Evolutionary conservation across 2,888 invertebrate genomes (phyloP).

Genomic region (Rhingia campestris): DNA sequence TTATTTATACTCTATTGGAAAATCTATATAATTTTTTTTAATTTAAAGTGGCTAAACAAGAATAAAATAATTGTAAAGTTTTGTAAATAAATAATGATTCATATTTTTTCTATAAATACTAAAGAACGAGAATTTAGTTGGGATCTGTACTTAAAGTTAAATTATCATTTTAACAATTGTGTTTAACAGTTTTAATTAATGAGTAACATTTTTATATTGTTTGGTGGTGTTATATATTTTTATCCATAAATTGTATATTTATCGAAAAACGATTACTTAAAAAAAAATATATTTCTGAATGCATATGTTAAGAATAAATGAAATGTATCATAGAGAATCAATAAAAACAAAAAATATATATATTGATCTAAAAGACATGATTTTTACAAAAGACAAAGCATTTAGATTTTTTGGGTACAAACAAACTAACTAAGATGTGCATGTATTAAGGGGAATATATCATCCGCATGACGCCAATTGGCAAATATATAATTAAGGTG

Average conservation of each 20-base stretch:
- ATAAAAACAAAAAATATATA: conserved; percentile 22
- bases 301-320: conserved; percentile 4
- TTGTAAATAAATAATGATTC: conserved; percentile 51
- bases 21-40: conserved; percentile 4
- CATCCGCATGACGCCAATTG: conserved; percentile 26
- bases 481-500: not conserved
- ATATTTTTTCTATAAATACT: conserved; percentile 37
- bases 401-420: not conserved
- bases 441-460: not conserved
- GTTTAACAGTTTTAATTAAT: conserved; percentile 53
- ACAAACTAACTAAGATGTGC: conserved; percentile 3
- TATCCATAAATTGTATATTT: conserved; percentile 56
- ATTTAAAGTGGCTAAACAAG: not conserved
- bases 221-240: conserved; percentile 65
- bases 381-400: conserved; percentile 7
- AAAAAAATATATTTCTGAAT: conserved; percentile 9
- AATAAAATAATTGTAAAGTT: conserved; percentile 24
- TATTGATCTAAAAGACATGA: conserved; percentile 5
- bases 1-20: not conserved
- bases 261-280: conserved; percentile 32
- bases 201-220: conserved; percentile 46
- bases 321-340: conserved; percentile 39
- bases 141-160: conserved; percentile 57
- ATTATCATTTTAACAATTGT: conserved; percentile 39
- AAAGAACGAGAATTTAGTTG: conserved; percentile 17